Evolutionary conservation across 1,140 invertebrate species (phyloP).

Genomic region (Drepana arcuata): DNA sequence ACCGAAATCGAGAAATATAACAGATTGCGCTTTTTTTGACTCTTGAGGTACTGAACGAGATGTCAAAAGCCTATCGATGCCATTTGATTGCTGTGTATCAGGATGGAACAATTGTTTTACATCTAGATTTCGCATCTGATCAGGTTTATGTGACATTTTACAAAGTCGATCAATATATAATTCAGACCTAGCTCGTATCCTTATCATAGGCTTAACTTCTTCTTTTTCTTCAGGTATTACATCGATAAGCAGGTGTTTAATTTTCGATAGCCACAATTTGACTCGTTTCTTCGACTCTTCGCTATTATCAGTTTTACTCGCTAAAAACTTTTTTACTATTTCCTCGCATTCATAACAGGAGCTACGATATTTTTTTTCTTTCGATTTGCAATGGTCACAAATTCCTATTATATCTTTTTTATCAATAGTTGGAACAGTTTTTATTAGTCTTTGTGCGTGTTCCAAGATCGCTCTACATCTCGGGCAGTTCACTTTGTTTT

Average conservation of each 20-base stretch:
- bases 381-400: constrained; percentile 23
- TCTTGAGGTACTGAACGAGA: too few relatives aligned
- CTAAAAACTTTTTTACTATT: constrained; percentile 8
- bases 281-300: constrained; percentile 7
- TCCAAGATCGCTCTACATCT: constrained; percentile 27
- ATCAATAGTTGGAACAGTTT: constrained; percentile 5
- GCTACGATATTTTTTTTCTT: constrained; percentile 7
- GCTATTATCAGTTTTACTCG: constrained; percentile 2
- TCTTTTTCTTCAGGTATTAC: too few relatives aligned
- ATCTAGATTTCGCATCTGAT: too few relatives aligned
- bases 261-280: constrained; percentile 18
- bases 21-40: too few relatives aligned
- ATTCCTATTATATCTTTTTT: constrained; percentile 12
- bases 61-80: too few relatives aligned
- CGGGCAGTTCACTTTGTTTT: constrained; percentile 21
- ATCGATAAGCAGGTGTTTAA: constrained; percentile 11
- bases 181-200: too few relatives aligned
- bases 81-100: too few relatives aligned
- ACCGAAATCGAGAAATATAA: too few relatives aligned
- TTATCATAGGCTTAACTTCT: too few relatives aligned
- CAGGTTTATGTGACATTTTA: too few relatives aligned
- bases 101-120: too few relatives aligned
- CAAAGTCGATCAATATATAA: too few relatives aligned
- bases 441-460: constrained; percentile 7
- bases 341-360: constrained; percentile 11